Conservation (phyloP, 2,797 vertebrate species). For the Peromyscus nudipes region DNA sequence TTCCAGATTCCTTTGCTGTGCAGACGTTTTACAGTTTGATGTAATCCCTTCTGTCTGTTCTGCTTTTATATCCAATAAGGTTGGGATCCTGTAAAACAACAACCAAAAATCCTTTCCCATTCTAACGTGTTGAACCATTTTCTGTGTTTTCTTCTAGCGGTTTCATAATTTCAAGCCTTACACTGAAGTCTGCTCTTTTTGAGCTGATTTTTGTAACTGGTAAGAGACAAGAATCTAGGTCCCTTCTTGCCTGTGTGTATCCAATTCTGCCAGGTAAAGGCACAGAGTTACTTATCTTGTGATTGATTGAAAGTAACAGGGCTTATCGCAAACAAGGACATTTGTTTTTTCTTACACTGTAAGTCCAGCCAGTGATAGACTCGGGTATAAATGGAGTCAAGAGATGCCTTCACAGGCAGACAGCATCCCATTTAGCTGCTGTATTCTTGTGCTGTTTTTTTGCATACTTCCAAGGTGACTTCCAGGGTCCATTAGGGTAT, state of each 20-base stretch:
- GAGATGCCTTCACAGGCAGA: neutral
- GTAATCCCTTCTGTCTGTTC: neutral
- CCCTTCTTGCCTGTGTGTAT: neutral
- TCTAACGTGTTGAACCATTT: neutral
- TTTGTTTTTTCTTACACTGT: neutral
- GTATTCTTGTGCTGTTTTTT: neutral
- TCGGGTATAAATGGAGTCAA: neutral
- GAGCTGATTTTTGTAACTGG: neutral
- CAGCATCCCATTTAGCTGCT: neutral
- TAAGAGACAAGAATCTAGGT: neutral
- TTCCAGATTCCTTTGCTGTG: neutral
- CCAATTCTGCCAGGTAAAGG: neutral
- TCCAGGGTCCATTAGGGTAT: neutral
- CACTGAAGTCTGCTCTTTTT: neutral
- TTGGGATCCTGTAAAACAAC: neutral
- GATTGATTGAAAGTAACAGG: neutral
- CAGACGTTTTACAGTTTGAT: neutral
- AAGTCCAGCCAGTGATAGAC: neutral
- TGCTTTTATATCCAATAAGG: neutral
- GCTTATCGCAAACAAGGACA: neutral
- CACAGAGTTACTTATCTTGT: neutral
- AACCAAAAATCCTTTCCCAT: neutral
- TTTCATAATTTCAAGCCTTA: neutral
- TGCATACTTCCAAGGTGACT: neutral
- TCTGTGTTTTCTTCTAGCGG: neutral